Base-by-base conservation (phyloP, 2,888 invertebrate species). In the Tanypteryx hageni region DNA sequence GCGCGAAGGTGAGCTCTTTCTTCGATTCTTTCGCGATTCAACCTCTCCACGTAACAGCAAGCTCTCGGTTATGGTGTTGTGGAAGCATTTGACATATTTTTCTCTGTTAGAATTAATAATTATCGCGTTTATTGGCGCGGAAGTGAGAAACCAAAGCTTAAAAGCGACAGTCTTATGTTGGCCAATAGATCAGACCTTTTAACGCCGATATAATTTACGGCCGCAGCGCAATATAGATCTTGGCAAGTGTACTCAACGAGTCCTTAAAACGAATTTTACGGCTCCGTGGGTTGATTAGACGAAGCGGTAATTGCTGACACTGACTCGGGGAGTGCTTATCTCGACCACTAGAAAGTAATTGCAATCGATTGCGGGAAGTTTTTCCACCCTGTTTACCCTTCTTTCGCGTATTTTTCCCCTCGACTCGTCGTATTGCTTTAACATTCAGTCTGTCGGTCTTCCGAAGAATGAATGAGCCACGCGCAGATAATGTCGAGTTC, bases 181-280 rank as follows among this genome's bases (percentile, higher is more conserved):
- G 27, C 76, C 76, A 9, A 27, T 27, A 76, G 22, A n/a, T 68
- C 68, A 22, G n/a, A 16, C 68, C 3, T 22, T 18, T 27, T 76
- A 76, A 68, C 68, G 68, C 68, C 11, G 76, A 27, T 27, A 22
- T 76, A 22, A 76, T 76, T 76, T 76, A 76, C 76, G 76, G 76
- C 16, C 18, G 11, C 22, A 27, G 76, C 22, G 76, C 76, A 76
- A 76, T 76, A 27, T 27, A 76, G 27, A 68, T 68, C 68, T 64
- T 18, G n/a, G 22, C 11, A 76, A 22, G 76, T 76, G 76, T 76
- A 27, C 27, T 76, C 22, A 76, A 0, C 76, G 9, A 27, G 76
- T 76, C 27, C 22, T 76, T 68, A 68, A 22, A 22, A n/a, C 68
- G n/a, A n/a, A 18, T 22, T 68, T 68, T 68, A 76, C 22, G 76